Evolutionary conservation across 1,140 invertebrate genomes (phyloP), one percentile per base, ranked within the genome.

Genomic region (Drosophila carrolli): DNA sequence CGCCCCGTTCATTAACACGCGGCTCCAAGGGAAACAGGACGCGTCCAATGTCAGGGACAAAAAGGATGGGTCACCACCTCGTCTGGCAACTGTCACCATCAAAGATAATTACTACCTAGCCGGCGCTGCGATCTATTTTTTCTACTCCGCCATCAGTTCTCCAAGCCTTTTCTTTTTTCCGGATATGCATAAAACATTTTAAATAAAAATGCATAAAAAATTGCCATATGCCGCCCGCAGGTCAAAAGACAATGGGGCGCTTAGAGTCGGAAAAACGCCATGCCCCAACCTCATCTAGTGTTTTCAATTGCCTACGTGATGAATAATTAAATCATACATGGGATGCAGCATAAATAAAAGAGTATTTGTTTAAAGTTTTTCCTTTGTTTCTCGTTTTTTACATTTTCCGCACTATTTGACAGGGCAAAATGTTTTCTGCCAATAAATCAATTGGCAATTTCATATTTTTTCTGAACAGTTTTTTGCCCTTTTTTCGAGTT

Each of bases 401-500:
- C 62, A 61, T 82, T 78, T 86, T 86, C 75, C 80, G 80, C 79
- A 86, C 83, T 89, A 88, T 86, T 86, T 86, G 79, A 76, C 46
- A 50, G 29, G 50, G 56, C 83, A 82, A 71, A 86, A 67, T 71
- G 83, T 88, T 82, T 79, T 70, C 51, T 56, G 83, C 79, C 58
- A 76, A 85, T 82, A 78, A 86, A 88, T 82, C 83, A 86, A 86
- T 88, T 73, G 78, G 61, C 66, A 78, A 58, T 78, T 67, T 75
- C 48, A 51, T 51, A 41, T 23, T 70, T 73, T 77, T 46, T 63
- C 14, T 38, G 10, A 53, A 23, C 43, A 27, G 29, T 51, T 47
- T 40, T 57, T 47, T 46, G 19, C 44, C 35, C 4, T 50, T 37
- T 38, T 57, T 46, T 19, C 40, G 14, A 41, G 23, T 43, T 40